These are phyloP conservation scores for Virgularia gustaviana DNA, from an alignment of 92 coral and sea anemone species.

Conservation along the genomic window DNA sequence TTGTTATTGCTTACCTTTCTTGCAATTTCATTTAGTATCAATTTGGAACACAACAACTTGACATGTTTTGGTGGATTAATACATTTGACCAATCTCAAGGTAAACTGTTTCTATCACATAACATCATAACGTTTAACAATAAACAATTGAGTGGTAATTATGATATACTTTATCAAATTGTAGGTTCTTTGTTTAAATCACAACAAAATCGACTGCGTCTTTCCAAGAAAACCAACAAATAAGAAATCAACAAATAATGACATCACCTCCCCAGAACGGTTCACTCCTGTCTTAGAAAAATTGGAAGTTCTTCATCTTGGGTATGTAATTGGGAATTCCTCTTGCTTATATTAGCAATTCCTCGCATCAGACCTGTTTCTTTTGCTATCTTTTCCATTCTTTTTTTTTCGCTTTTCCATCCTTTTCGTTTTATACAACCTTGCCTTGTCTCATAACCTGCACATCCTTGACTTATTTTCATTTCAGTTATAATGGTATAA, in stretches of 20 bases:
- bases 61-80: constrained; percentile 93
- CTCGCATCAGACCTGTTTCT: neutral
- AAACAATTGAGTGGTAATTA: neutral
- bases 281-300: constrained; percentile 73
- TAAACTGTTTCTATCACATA: no score
- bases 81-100: constrained; percentile 77
- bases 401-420: neutral
- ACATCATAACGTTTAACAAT: neutral
- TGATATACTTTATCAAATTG: neutral
- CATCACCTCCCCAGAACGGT: constrained; percentile 74
- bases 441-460: no score
- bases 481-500: constrained; percentile 82
- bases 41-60: constrained; percentile 87
- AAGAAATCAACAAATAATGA: constrained; percentile 61
- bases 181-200: constrained; percentile 91
- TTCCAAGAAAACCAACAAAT: constrained; percentile 73
- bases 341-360: neutral
- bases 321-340: constrained; percentile 45
- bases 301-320: constrained; percentile 95
- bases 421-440: no score
- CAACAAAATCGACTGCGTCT: constrained; percentile 82
- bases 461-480: no score
- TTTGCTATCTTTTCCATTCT: neutral
- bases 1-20: no score
- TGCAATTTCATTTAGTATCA: constrained; percentile 66